Percentiles rank a stretch among this genome's conserved stretches.
phyloP scores from a whole-genome alignment of 1,140 invertebrate genomes.

The Zaprionus kolodkinae region DNA sequence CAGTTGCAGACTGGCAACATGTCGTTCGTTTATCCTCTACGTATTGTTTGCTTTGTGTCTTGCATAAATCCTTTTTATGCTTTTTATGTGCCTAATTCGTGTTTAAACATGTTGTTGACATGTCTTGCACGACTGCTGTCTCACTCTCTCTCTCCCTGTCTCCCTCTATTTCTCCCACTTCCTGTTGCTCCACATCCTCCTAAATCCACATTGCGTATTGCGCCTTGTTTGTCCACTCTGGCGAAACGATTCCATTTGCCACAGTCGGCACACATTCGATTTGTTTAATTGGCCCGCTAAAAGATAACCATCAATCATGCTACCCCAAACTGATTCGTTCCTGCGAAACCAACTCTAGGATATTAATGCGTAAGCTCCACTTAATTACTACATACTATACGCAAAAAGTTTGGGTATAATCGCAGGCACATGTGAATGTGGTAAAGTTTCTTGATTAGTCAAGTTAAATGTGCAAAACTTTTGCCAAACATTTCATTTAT shows the following conservation, averaged over 20 bases:
- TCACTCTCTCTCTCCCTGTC: slow-evolving; percentile 17
- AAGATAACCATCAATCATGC: slow-evolving; percentile 74
- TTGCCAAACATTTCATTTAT: slow-evolving; percentile 8
- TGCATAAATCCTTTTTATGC: slow-evolving; percentile 73
- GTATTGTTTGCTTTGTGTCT: slow-evolving; percentile 69
- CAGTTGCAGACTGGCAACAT: slow-evolving; percentile 16
- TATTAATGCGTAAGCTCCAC: slow-evolving; percentile 46
- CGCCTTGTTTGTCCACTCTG: slow-evolving; percentile 29
- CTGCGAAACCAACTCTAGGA: not conserved
- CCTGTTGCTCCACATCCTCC: not conserved
- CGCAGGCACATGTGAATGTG: slow-evolving; percentile 1
- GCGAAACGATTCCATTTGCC: slow-evolving; percentile 37
- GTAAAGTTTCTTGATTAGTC: slow-evolving; percentile 25
- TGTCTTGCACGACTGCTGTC: slow-evolving; percentile 35
- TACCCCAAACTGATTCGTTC: slow-evolving; percentile 1
- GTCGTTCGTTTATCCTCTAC: slow-evolving; percentile 40
- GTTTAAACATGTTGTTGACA: slow-evolving; percentile 81
- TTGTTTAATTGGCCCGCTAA: slow-evolving; percentile 78
- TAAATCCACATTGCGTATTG: slow-evolving; percentile 13
- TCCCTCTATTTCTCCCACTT: slow-evolving; percentile 15
- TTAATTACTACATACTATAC: slow-evolving; percentile 50
- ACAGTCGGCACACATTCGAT: slow-evolving; percentile 70
- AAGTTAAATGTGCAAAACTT: slow-evolving; percentile 13
- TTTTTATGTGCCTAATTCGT: slow-evolving; percentile 81
- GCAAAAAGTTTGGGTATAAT: slow-evolving; percentile 28